Percentiles rank a stretch among this genome's conserved stretches.
Conservation (phyloP, 2,797 vertebrate genomes). For the Cichlasoma orientale region DNA sequence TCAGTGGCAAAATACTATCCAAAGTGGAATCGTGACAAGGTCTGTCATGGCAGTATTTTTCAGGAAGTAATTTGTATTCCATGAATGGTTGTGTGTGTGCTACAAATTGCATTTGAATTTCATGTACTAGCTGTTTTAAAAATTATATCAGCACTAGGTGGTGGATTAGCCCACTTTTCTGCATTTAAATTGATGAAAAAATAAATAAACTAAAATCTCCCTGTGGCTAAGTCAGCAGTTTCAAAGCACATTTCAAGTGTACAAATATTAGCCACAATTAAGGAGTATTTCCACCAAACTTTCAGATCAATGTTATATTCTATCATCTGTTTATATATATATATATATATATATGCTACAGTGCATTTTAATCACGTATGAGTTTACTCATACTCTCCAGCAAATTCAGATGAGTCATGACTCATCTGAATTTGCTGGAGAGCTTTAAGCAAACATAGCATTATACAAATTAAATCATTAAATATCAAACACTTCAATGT, state of each 20-base stretch:
- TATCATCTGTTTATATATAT: background rate
- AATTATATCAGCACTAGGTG: background rate
- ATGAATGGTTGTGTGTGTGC: background rate
- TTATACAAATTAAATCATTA: background rate
- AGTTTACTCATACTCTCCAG: too few relatives aligned
- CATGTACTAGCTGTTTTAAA: background rate
- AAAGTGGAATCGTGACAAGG: background rate
- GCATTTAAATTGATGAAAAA: background rate
- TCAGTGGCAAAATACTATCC: background rate
- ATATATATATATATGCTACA: too few relatives aligned
- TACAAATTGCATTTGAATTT: background rate
- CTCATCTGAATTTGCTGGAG: background rate
- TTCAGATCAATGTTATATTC: background rate
- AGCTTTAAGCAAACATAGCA: background rate
- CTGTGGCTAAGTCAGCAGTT: background rate
- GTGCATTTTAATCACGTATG: background rate
- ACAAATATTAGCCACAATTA: background rate
- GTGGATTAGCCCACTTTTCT: background rate
- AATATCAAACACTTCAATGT: background rate
- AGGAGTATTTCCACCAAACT: background rate
- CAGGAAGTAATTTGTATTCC: background rate
- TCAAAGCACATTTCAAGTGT: background rate
- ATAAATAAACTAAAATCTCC: background rate
- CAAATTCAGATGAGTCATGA: too few relatives aligned
- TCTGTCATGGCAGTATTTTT: background rate